Base-by-base conservation (phyloP, 53 echinoderm and acorn worm genomes). In the Arbacia lixula region DNA sequence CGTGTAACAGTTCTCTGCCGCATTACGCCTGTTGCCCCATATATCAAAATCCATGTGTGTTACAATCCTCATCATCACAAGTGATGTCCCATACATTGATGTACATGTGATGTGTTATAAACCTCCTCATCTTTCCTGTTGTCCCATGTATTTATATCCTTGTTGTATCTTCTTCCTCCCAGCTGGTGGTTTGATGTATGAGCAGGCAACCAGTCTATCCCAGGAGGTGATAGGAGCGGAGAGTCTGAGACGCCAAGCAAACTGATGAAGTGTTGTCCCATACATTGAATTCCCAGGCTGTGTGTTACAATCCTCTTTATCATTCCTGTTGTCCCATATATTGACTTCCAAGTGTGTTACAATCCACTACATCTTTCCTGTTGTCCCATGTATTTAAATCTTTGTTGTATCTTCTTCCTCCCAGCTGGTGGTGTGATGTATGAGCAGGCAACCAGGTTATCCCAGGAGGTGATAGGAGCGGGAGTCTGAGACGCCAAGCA, bases 131-230 rank as follows among this genome's bases (percentile, higher is more conserved):
- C n/a, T n/a, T n/a, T n/a, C n/a, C n/a, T n/a, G n/a, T n/a, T n/a
- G n/a, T n/a, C n/a, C n/a, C n/a, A n/a, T n/a, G n/a, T n/a, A n/a
- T n/a, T n/a, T n/a, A n/a, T n/a, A n/a, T n/a, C n/a, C n/a, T n/a
- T n/a, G n/a, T n/a, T n/a, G n/a, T n/a, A n/a, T n/a, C n/a, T n/a
- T 46, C 8, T 46, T 46, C 8, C 46, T 14, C 46, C 46, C 76
- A 95, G 95, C 95, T 67, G 92, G 90, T 24, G 86, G 92, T 76
- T 90, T 85, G 4, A 92, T 95, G 95, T 95, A 95, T 32, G 95
- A 95, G 75, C 90, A 92, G 39, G 95, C 92, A 25, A 76, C 89
- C 19, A 86, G 95, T 30, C 87, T 92, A 0, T 80, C 73, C 31
- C 85, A 71, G 11, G 92, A 92, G 57, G 83, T 92, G 2, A 66